A percentile compares a stretch with the other conserved stretches of the same genome.
phyloP scores from a whole-genome alignment of 1,140 invertebrate genomes.

The Tetraneura akinire region DNA sequence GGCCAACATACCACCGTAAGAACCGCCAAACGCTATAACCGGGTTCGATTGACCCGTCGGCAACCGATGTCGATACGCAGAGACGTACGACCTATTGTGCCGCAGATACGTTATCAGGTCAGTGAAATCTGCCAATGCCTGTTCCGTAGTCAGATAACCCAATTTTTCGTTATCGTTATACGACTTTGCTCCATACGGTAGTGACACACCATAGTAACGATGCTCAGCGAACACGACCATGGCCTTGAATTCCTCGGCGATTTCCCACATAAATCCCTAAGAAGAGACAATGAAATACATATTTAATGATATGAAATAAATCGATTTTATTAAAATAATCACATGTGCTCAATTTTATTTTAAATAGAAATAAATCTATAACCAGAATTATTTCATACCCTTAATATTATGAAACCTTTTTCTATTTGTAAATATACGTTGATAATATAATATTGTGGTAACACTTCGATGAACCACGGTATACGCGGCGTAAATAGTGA shows the following conservation, averaged over 20 bases:
- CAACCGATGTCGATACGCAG: background rate
- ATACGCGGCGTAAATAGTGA: too few relatives aligned
- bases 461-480: too few relatives aligned
- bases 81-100: background rate
- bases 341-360: too few relatives aligned
- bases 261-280: conserved; percentile 93
- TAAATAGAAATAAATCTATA: too few relatives aligned
- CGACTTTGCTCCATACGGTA: conserved; percentile 42
- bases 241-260: conserved; percentile 77
- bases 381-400: too few relatives aligned
- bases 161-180: conserved; percentile 60
- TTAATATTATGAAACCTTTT: too few relatives aligned
- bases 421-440: too few relatives aligned
- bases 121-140: conserved; percentile 93
- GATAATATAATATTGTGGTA: too few relatives aligned
- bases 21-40: conserved; percentile 91
- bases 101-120: conserved; percentile 57
- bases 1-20: conserved; percentile 94
- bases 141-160: conserved; percentile 86
- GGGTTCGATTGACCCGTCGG: conserved; percentile 61
- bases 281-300: too few relatives aligned
- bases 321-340: too few relatives aligned
- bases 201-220: conserved; percentile 75
- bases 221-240: conserved; percentile 92
- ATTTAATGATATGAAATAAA: too few relatives aligned